A percentile compares a stretch with the other conserved stretches of the same genome.
Evolutionary conservation across 2,113 vertebrate genomes (phyloP).

Genomic region (Eclectus roratus): DNA sequence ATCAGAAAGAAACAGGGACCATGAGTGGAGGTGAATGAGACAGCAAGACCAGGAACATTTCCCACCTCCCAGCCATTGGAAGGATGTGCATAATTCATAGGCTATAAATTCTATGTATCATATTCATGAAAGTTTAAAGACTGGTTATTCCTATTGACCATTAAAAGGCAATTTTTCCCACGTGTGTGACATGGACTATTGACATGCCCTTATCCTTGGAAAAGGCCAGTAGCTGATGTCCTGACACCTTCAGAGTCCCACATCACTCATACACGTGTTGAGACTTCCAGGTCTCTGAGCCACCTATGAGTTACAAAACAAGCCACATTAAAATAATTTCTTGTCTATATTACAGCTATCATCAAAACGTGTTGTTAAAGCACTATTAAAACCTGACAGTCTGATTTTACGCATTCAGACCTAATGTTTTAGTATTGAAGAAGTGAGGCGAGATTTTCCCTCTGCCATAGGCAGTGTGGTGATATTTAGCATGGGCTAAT

Average conservation of each 20-base stretch:
- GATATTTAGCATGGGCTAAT: rapidly evolving
- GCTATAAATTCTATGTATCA: conserved; percentile 30
- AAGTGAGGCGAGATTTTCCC: neutral
- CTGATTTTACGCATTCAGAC: neutral
- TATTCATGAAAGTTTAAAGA: conserved; percentile 51
- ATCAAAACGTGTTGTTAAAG: rapidly evolving
- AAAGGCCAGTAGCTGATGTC: neutral
- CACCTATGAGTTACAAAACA: rapidly evolving
- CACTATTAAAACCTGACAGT: neutral
- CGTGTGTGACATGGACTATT: neutral
- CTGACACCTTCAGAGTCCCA: neutral
- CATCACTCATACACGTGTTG: rapidly evolving
- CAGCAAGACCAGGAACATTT: neutral
- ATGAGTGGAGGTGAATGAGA: neutral
- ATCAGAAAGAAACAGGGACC: neutral
- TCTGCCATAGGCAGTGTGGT: rapidly evolving
- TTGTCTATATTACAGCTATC: neutral
- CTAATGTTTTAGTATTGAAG: neutral
- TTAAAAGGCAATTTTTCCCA: neutral
- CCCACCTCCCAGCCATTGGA: neutral
- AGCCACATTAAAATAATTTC: neutral
- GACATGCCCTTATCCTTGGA: neutral
- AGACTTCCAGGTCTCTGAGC: neutral
- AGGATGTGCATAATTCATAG: conserved; percentile 56
- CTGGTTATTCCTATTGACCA: conserved; percentile 37